Evolutionary conservation across 2,888 invertebrate species (phyloP).

Genomic region (Drosophila mimetica): DNA sequence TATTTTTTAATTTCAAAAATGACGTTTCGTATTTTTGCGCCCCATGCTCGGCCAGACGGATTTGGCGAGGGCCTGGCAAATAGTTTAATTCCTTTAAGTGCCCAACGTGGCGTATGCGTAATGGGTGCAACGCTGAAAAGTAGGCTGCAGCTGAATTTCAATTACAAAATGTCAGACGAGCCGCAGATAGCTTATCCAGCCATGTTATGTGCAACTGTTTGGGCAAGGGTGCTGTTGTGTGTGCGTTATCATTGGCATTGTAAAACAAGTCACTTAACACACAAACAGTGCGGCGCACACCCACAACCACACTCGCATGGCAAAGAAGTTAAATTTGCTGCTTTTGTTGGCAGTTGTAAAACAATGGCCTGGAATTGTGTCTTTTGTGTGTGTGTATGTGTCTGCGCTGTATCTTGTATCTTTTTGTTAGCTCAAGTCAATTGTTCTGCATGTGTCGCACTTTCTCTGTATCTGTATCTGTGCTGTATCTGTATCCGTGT

Average conservation of each 20-base stretch:
- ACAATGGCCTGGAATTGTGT: constrained; percentile 69
- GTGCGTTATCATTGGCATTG: constrained; percentile 73
- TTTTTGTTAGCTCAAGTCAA: constrained; percentile 72
- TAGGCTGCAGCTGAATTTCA: constrained; percentile 71
- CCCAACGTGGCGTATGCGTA: constrained; percentile 56
- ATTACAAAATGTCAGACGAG: constrained; percentile 69
- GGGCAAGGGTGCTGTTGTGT: constrained; percentile 17
- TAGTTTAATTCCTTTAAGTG: constrained; percentile 74
- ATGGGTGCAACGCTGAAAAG: constrained; percentile 32
- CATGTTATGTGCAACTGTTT: constrained; percentile 15
- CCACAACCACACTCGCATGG: constrained; percentile 11
- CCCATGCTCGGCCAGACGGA: constrained; percentile 1
- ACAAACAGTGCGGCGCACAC: constrained; percentile 16
- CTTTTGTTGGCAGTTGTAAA: constrained; percentile 73
- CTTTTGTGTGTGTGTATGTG: constrained; percentile 16
- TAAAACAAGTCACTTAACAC: constrained; percentile 77
- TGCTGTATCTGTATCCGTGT: background rate
- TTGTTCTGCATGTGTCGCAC: constrained; percentile 66
- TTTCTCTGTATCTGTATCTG: constrained; percentile 5
- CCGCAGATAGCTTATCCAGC: constrained; percentile 66
- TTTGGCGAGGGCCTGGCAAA: constrained; percentile 44
- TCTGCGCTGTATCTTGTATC: constrained; percentile 65
- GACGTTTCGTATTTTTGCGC: constrained; percentile 32
- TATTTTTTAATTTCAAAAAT: constrained; percentile 70
- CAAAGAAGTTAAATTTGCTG: constrained; percentile 72